A percentile compares a stretch with the other conserved stretches of the same genome.
phyloP scores from a whole-genome alignment of 2,113 vertebrate genomes.

The Pipa parva region DNA sequence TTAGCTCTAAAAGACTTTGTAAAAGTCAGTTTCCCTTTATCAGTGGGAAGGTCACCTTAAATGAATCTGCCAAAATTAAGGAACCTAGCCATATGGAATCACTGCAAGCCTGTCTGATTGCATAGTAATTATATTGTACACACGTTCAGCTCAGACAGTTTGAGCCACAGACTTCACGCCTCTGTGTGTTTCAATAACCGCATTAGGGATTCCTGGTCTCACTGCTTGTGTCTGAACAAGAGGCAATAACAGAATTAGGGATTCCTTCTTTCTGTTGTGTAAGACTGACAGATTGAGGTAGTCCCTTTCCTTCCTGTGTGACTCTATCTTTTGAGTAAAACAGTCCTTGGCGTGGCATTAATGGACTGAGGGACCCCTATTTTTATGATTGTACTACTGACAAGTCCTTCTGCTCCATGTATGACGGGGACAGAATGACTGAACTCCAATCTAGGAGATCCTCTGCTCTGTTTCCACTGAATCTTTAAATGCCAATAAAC shows the following conservation, averaged over 20 bases:
- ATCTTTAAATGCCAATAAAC: too few relatives aligned
- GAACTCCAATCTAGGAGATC: too few relatives aligned
- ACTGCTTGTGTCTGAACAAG: neutral
- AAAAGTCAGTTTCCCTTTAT: constrained; percentile 24
- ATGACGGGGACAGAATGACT: too few relatives aligned
- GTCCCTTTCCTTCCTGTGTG: neutral
- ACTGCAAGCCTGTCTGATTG: constrained; percentile 30
- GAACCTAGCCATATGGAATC: constrained; percentile 30
- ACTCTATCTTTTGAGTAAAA: neutral
- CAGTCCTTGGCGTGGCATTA: neutral
- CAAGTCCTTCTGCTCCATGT: neutral
- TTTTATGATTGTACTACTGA: neutral
- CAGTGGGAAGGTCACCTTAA: constrained; percentile 30
- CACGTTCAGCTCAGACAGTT: constrained; percentile 17
- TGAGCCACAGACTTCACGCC: neutral
- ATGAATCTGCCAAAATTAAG: constrained; percentile 36
- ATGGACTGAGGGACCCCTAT: neutral
- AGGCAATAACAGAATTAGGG: neutral
- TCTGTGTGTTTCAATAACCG: constrained; percentile 1
- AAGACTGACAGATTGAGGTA: neutral
- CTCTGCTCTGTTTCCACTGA: too few relatives aligned
- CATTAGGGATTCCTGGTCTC: neutral
- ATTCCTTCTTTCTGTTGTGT: neutral
- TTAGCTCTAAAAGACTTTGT: too few relatives aligned
- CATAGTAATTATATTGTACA: constrained; percentile 10